A percentile compares a stretch with the other conserved stretches of the same genome.
phyloP scores from a whole-genome alignment of 2,888 invertebrate species.

The Pyrocoelia pectoralis region DNA sequence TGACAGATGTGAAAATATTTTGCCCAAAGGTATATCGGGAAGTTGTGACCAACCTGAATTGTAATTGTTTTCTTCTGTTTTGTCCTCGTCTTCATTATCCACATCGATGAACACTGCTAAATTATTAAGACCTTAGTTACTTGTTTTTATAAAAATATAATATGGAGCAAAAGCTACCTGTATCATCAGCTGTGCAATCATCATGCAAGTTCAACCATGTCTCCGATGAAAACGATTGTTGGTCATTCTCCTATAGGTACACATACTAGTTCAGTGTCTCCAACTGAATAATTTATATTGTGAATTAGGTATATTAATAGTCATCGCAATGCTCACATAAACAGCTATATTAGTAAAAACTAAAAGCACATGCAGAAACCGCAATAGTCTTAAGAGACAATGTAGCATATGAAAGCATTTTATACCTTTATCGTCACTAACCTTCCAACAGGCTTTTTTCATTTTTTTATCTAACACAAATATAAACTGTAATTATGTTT shows the following conservation, averaged over 20 bases:
- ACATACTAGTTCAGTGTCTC: neutral
- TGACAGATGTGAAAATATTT: slow-evolving; percentile 73
- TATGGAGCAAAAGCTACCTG: neutral
- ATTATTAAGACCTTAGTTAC: slow-evolving; percentile 3
- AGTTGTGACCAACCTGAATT: slow-evolving; percentile 70
- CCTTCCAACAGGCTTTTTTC: slow-evolving; percentile 58
- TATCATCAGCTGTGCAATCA: slow-evolving; percentile 46
- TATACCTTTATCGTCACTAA: slow-evolving; percentile 59
- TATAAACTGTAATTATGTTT: neutral
- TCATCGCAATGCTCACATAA: neutral
- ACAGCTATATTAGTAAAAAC: neutral
- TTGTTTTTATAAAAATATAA: neutral
- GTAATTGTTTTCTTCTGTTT: slow-evolving; percentile 54
- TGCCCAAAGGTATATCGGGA: slow-evolving; percentile 77
- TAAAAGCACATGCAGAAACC: too few relatives aligned
- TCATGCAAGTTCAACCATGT: slow-evolving; percentile 54
- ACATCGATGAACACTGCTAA: slow-evolving; percentile 54
- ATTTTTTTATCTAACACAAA: slow-evolving; percentile 38
- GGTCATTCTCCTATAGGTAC: slow-evolving; percentile 44
- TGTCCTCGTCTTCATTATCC: slow-evolving; percentile 56
- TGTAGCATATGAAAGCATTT: neutral
- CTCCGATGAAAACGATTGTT: slow-evolving; percentile 53
- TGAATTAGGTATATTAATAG: too few relatives aligned
- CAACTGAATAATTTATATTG: neutral
- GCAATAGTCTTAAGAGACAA: neutral